Base-by-base conservation (phyloP, 2,797 vertebrate genomes). In the Hippopotamyrus pictus region DNA sequence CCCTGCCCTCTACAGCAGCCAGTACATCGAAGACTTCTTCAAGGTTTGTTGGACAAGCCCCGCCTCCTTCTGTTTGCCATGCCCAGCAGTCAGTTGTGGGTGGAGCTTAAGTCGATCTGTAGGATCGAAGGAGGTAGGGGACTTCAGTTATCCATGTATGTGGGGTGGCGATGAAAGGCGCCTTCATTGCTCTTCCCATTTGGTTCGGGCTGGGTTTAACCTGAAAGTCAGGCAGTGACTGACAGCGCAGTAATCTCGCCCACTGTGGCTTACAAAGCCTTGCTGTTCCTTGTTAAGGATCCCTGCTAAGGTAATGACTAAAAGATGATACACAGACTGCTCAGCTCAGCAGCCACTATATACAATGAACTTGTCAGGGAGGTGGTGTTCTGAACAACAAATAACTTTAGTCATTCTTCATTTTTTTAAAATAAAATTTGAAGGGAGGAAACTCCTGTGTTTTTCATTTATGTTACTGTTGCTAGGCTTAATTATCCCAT, bases 21-120 rank as follows among this genome's bases (percentile, higher is more conserved):
- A 95, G 89, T 97, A 99, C 91, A 96, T 99, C 85, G 97, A 97
- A 93, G 98, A 99, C 41, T 99, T 99, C 93, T 99, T 99, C 93
- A 98, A 98, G 98, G 98, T 99, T 93, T 86, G 8, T 8, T 44
- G 29, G 29, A 12, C 5, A 76, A 65, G 41, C 86, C n/a, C n/a
- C 8, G 1, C 14, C 86, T 11, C 48, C 53, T 57, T 11, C 11
- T 17, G 5, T n/a, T 86, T 17, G 29, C 85, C 51, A 3, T 1
- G 7, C 85, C 53, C 11, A 53, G 29, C 11, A 86, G 83, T 19
- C n/a, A 22, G 25, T 1, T 54, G 50, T 9, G 53, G 85, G 50
- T n/a, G 50, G 50, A 87, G 53, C 50, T 54, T 41, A 59, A 25
- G 3, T 57, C 2, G 2, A 54, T n/a, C 5, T 25, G 14, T 25